A percentile compares a stretch with the other conserved stretches of the same genome.
Evolutionary conservation across 2,888 invertebrate genomes (phyloP).

Genomic region (Nymphalis c-album): DNA sequence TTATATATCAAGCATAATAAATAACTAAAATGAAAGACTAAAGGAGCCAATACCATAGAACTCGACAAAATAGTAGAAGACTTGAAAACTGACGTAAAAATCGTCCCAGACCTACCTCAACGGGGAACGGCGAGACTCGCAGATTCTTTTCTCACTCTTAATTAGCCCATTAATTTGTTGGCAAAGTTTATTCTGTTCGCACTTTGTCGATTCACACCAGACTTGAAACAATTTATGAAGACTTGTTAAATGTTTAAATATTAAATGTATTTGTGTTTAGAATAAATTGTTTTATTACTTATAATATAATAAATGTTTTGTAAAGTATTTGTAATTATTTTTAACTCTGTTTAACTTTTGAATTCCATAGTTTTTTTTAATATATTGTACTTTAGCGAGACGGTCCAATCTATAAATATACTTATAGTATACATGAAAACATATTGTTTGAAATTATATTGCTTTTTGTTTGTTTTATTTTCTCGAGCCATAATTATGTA

Average conservation of each 20-base stretch:
- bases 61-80: conserved; percentile 56
- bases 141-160: conserved; percentile 64
- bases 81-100: conserved; percentile 79
- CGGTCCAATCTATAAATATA: no score
- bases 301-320: no score
- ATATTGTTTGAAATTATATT: no score
- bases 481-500: no score
- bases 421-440: no score
- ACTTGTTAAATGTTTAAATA: not conserved
- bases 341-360: no score
- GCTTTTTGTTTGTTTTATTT: no score
- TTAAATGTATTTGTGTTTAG: not conserved
- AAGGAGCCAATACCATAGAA: conserved; percentile 50
- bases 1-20: not conserved
- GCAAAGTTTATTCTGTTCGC: conserved; percentile 43
- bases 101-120: conserved; percentile 76
- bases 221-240: conserved; percentile 7
- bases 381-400: no score
- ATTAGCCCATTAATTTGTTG: conserved; percentile 69
- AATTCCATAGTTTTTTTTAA: no score
- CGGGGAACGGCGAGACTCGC: conserved; percentile 54
- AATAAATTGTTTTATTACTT: not conserved
- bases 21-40: not conserved
- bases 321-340: no score
- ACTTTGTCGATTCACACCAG: conserved; percentile 29